Conservation (phyloP, 2,888 invertebrate genomes). For the Eupeodes luniger region DNA sequence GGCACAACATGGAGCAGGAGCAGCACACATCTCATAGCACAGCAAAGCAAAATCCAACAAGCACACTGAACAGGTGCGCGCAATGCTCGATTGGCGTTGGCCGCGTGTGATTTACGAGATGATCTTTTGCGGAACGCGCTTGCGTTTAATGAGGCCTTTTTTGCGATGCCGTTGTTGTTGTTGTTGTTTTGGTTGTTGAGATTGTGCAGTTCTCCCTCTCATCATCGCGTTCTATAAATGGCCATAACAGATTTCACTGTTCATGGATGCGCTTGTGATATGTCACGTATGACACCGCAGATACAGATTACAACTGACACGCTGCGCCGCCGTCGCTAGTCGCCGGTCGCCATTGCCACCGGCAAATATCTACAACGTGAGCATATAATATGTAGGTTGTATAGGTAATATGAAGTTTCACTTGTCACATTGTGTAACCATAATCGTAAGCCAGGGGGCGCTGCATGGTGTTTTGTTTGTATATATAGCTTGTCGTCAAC, state of each 20-base stretch:
- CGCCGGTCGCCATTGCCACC: background rate
- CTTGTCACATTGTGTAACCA: constrained; percentile 75
- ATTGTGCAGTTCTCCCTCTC: constrained; percentile 28
- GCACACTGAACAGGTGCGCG: constrained; percentile 66
- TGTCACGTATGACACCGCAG: constrained; percentile 67
- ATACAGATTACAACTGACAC: constrained; percentile 49
- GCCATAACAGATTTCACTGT: constrained; percentile 23
- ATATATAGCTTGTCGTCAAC: constrained; percentile 57
- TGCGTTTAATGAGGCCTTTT: constrained; percentile 69
- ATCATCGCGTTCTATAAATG: constrained; percentile 37
- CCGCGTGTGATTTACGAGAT: constrained; percentile 73
- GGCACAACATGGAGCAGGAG: constrained; percentile 38
- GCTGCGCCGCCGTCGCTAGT: background rate
- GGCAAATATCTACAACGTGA: constrained; percentile 1
- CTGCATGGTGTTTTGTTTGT: constrained; percentile 35
- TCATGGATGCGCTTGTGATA: constrained; percentile 63
- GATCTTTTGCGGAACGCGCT: constrained; percentile 72
- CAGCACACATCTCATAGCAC: background rate
- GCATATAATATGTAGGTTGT: background rate
- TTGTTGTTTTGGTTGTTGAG: background rate
- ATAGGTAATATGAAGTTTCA: constrained; percentile 61
- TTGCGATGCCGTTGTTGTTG: constrained; percentile 33
- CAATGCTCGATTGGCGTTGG: constrained; percentile 66
- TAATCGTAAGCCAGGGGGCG: constrained; percentile 61
- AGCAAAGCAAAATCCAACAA: background rate